phyloP scores from a whole-genome alignment of 2,888 invertebrate genomes.

The Heliconius cydno region DNA sequence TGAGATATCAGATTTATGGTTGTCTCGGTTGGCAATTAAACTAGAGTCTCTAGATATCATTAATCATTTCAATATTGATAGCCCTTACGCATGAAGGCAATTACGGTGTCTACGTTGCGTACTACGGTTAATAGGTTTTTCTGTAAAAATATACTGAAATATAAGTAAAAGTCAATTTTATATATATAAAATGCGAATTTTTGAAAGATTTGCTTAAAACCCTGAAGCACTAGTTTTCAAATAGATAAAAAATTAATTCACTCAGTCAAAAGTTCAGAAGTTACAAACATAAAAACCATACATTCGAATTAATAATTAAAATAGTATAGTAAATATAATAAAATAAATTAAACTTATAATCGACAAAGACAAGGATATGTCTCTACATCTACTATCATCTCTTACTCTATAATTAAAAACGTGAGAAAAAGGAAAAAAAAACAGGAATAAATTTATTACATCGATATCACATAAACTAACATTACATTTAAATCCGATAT shows the following conservation, averaged over 20 bases:
- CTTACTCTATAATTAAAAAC: background rate
- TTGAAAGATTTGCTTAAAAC: background rate
- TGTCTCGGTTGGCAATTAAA: conserved; percentile 77
- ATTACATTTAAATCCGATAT: conserved; percentile 5
- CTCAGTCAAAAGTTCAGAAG: too few species aligned
- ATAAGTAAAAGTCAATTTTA: background rate
- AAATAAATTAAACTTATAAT: too few species aligned
- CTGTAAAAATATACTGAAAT: background rate
- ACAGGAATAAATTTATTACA: background rate
- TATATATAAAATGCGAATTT: background rate
- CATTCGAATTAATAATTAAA: too few species aligned
- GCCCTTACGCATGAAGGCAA: conserved; percentile 77
- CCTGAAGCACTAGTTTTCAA: too few species aligned
- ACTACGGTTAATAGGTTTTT: conserved; percentile 18
- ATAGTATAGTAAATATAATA: too few species aligned
- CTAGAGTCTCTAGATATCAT: conserved; percentile 74
- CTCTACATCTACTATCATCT: background rate
- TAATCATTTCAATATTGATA: conserved; percentile 81
- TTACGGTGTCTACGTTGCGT: conserved; percentile 51
- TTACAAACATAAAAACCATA: too few species aligned
- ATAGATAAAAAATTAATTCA: too few species aligned
- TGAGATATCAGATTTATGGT: conserved; percentile 76
- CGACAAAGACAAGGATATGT: too few species aligned
- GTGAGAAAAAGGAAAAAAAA: background rate
- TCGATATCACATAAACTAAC: background rate